These are phyloP conservation scores for Calosoma granatense DNA, from an alignment of 1,140 invertebrate genomes.

Conservation along the genomic window DNA sequence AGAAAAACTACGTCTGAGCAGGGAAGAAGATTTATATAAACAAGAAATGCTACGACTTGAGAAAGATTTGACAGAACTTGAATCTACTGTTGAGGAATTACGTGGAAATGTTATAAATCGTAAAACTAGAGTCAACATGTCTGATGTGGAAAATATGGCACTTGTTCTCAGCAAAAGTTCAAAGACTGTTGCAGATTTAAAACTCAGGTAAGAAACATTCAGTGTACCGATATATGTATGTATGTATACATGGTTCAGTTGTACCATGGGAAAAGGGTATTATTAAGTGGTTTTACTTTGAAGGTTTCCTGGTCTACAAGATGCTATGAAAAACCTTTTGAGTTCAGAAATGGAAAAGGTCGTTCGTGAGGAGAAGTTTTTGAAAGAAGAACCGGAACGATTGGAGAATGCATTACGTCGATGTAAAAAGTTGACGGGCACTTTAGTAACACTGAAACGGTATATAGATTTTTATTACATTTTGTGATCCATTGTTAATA, in stretches of 20 bases:
- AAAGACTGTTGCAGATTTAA: constrained; percentile 88
- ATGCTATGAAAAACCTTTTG: constrained; percentile 78
- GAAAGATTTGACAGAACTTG: constrained; percentile 87
- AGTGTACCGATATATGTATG: neutral
- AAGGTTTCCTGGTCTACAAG: constrained; percentile 78
- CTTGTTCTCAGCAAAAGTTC: constrained; percentile 63
- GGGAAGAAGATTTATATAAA: constrained; percentile 78
- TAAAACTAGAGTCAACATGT: constrained; percentile 90
- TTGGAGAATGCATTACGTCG: constrained; percentile 81
- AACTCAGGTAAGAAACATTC: constrained; percentile 46
- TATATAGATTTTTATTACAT: constrained; percentile 37
- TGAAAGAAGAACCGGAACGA: constrained; percentile 90
- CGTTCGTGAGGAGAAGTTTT: constrained; percentile 88
- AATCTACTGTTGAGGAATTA: constrained; percentile 88
- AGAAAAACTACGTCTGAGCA: constrained; percentile 54
- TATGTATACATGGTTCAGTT: neutral
- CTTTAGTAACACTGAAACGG: constrained; percentile 93
- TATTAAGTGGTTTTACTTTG: neutral
- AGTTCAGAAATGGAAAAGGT: constrained; percentile 90
- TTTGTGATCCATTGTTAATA: constrained; percentile 12
- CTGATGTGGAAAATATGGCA: constrained; percentile 93
- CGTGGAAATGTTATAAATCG: constrained; percentile 90
- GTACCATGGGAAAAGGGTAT: neutral
- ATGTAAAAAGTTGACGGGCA: constrained; percentile 94
- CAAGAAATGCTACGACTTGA: constrained; percentile 84